These are phyloP conservation scores for Drosophila nebulosa DNA, from an alignment of 1,140 invertebrate genomes.

Conservation along the genomic window DNA sequence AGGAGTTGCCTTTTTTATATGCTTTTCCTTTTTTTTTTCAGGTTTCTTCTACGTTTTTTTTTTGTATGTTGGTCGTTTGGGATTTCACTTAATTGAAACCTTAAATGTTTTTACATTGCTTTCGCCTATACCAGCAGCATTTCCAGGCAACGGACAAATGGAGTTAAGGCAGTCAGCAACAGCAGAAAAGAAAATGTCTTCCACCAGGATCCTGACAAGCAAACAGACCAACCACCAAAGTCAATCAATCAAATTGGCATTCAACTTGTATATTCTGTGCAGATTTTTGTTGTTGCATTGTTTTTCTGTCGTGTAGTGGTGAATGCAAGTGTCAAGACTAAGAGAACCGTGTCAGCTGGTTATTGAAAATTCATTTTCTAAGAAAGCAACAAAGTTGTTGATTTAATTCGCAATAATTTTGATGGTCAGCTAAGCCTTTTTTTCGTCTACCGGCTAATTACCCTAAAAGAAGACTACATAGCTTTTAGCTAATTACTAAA, in stretches of 20 bases:
- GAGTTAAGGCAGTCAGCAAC: neutral
- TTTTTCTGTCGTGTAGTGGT: neutral
- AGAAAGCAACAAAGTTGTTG: neutral
- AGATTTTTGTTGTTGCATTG: constrained; percentile 34
- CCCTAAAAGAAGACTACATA: neutral
- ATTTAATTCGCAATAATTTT: neutral
- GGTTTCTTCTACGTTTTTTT: constrained; percentile 22
- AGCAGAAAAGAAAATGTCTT: constrained; percentile 15
- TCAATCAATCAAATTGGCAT: constrained; percentile 65
- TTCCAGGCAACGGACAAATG: constrained; percentile 7
- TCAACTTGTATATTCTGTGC: constrained; percentile 33
- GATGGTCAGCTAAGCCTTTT: neutral
- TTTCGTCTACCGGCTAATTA: neutral
- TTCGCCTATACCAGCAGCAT: constrained; percentile 37
- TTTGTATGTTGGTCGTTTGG: constrained; percentile 49
- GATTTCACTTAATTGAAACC: constrained; percentile 76
- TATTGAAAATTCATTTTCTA: neutral
- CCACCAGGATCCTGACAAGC: constrained; percentile 3
- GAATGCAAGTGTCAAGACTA: constrained; percentile 16
- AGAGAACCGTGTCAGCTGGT: too few relatives aligned
- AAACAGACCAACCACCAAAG: constrained; percentile 13
- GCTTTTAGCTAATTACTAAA: constrained; percentile 4
- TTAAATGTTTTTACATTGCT: constrained; percentile 75
- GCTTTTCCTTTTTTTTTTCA: constrained; percentile 26
- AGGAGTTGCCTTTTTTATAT: constrained; percentile 14